phyloP scores from a whole-genome alignment of 2,888 invertebrate genomes.

The Phymatocera aterrima region DNA sequence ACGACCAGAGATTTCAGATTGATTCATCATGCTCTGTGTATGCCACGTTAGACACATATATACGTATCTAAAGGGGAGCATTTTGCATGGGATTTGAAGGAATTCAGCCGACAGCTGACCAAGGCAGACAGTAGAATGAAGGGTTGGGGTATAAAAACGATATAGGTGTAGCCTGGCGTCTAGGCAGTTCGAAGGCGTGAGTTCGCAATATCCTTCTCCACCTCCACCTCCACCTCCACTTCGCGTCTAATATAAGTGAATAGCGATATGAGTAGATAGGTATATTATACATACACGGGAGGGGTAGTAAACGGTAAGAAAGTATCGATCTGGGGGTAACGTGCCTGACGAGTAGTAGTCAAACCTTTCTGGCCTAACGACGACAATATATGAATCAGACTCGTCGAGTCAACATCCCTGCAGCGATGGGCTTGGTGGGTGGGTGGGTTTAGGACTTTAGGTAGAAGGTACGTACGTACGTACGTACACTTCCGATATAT shows the following conservation, averaged over 20 bases:
- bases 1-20: slow-evolving; percentile 1
- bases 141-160: no score
- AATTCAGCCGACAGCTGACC: background rate
- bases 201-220: no score
- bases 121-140: background rate
- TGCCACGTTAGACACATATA: no score
- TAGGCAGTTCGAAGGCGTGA: no score
- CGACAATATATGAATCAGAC: slow-evolving; percentile 44
- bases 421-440: background rate
- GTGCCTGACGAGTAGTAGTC: slow-evolving; percentile 25
- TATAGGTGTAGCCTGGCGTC: no score
- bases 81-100: slow-evolving; percentile 29
- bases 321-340: slow-evolving; percentile 33
- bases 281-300: background rate
- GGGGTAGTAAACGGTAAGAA: slow-evolving; percentile 34
- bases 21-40: background rate
- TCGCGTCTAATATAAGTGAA: no score
- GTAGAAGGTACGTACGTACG: no score
- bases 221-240: no score
- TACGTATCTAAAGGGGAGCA: no score
- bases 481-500: no score
- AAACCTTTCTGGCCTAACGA: slow-evolving; percentile 33
- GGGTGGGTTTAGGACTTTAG: no score
- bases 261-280: background rate
- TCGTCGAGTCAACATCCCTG: slow-evolving; percentile 37